A percentile compares a stretch with the other conserved stretches of the same genome.
These are phyloP conservation scores for Sipha flava DNA, from an alignment of 1,140 invertebrate species.

Conservation along the genomic window DNA sequence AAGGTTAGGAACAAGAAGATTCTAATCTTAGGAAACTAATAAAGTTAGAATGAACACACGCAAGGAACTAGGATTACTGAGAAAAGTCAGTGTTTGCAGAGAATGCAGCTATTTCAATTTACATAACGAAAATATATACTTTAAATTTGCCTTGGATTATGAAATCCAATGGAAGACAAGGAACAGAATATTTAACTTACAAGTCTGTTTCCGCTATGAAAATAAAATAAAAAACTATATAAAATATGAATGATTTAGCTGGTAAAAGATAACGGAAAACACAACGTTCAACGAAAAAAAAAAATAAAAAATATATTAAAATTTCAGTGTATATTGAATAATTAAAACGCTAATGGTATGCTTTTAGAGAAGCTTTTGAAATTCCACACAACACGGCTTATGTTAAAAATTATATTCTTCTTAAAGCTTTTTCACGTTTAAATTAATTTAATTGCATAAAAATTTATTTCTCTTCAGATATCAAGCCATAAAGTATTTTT, in stretches of 20 bases:
- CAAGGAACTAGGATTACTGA: not conserved
- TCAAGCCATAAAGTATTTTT: not conserved
- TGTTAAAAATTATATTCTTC: not conserved
- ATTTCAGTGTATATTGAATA: not conserved
- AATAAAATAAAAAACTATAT: no score
- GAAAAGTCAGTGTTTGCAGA: not conserved
- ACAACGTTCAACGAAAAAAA: not conserved
- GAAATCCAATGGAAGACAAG: not conserved
- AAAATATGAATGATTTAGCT: no score
- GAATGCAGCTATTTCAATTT: not conserved
- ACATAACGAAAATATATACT: not conserved
- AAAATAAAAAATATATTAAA: not conserved
- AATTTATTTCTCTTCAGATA: not conserved
- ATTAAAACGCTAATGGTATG: not conserved
- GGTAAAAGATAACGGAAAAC: not conserved
- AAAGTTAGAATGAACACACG: not conserved
- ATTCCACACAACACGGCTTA: not conserved
- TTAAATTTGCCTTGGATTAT: not conserved
- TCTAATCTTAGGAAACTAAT: not conserved
- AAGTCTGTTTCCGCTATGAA: no score
- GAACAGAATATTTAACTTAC: no score
- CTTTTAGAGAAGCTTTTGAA: not conserved
- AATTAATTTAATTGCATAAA: not conserved
- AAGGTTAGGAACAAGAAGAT: not conserved
- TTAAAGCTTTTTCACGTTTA: not conserved